These are phyloP conservation scores for Thecophora atra DNA, from an alignment of 2,888 invertebrate genomes.

Conservation along the genomic window DNA sequence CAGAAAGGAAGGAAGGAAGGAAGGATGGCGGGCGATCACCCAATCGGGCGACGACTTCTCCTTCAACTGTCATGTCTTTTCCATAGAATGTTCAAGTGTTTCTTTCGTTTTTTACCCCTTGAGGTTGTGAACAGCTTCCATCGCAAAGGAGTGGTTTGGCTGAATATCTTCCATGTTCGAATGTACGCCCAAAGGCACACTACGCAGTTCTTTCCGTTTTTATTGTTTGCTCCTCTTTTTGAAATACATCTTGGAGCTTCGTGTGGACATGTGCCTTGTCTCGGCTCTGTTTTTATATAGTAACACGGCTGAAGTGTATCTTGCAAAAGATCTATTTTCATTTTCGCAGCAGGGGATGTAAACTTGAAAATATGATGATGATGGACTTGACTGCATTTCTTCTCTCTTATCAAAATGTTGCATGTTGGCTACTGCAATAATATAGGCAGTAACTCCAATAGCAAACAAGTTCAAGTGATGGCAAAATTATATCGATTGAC, in stretches of 20 bases:
- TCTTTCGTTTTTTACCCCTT: not conserved
- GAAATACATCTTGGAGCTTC: not conserved
- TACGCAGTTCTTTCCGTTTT: not conserved
- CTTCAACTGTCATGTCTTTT: not conserved
- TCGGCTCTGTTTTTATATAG: not conserved
- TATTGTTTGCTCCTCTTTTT: not conserved
- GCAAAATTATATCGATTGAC: too few species aligned
- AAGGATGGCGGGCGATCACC: not conserved
- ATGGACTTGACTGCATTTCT: constrained; percentile 4
- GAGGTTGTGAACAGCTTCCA: not conserved
- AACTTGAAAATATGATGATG: constrained; percentile 16
- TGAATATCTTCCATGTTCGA: not conserved
- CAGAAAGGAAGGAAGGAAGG: not conserved
- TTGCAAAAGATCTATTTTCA: constrained; percentile 24
- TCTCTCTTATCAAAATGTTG: not conserved
- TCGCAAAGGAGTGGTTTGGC: not conserved
- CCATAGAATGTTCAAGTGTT: not conserved
- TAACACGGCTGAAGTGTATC: not conserved
- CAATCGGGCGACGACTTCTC: not conserved
- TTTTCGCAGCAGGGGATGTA: constrained; percentile 31
- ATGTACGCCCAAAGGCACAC: not conserved
- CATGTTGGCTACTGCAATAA: too few species aligned
- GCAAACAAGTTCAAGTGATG: too few species aligned
- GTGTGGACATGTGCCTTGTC: not conserved
- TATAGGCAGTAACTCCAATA: too few species aligned